A percentile compares a stretch with the other conserved stretches of the same genome.
Conservation (phyloP, 2,888 invertebrate genomes). For the Stomorhina lunata region DNA sequence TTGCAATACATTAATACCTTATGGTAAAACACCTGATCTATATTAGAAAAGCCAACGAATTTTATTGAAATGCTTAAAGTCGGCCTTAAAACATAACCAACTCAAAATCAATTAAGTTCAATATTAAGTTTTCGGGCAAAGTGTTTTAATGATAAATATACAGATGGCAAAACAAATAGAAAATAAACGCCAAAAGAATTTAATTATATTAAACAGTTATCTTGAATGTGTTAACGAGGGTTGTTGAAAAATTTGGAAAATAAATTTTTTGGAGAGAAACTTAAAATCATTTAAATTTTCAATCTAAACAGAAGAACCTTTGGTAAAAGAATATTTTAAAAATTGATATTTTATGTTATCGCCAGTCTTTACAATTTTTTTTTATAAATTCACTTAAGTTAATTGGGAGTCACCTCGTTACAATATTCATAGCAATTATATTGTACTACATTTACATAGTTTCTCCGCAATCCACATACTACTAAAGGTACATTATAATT, state of each 20-base stretch:
- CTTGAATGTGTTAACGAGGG: conserved; percentile 1
- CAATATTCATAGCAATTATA: too few species aligned
- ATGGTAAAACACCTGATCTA: conserved; percentile 48
- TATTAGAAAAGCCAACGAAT: not conserved
- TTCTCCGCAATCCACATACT: not conserved
- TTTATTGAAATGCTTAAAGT: not conserved
- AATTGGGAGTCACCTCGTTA: too few species aligned
- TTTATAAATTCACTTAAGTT: too few species aligned
- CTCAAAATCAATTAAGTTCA: conserved; percentile 28
- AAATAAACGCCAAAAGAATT: conserved; percentile 37
- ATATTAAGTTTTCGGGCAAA: conserved; percentile 18
- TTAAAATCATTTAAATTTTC: too few species aligned
- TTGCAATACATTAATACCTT: not conserved
- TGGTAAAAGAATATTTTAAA: too few species aligned
- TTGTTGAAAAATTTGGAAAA: too few species aligned
- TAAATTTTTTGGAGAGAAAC: too few species aligned
- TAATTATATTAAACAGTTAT: conserved; percentile 25
- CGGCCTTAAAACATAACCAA: conserved; percentile 24
- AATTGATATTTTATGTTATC: too few species aligned
- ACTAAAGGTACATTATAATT: conserved; percentile 48
- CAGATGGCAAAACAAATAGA: conserved; percentile 40
- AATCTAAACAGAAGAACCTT: too few species aligned
- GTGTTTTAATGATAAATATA: conserved; percentile 26
- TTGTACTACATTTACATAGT: not conserved
- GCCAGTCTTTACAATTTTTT: too few species aligned